A percentile compares a stretch with the other conserved stretches of the same genome.
Conservation (phyloP, 2,113 vertebrate genomes). For the Heliornis fulica region DNA sequence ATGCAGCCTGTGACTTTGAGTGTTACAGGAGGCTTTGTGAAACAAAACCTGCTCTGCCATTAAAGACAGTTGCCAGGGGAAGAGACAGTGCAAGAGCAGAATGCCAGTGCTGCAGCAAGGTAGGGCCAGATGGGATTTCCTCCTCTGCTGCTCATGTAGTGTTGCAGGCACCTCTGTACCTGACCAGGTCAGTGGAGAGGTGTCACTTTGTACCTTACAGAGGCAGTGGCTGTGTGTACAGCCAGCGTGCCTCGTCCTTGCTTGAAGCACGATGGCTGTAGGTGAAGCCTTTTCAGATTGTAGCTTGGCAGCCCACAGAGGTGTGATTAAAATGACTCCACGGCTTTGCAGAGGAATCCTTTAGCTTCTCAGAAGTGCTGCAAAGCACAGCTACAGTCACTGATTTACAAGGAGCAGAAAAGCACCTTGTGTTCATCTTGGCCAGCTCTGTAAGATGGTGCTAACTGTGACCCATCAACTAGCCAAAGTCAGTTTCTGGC, state of each 20-base stretch:
- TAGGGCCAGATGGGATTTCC: not conserved
- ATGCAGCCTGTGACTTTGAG: no score
- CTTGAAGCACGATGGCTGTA: not conserved
- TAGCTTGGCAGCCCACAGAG: not conserved
- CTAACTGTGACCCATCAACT: not conserved
- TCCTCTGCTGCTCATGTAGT: fast-evolving
- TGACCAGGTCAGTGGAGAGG: not conserved
- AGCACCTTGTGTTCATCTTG: not conserved
- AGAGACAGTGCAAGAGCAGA: not conserved
- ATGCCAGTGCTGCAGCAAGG: not conserved
- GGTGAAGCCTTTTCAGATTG: not conserved
- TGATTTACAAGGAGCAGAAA: not conserved
- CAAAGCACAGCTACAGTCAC: not conserved
- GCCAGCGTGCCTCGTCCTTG: fast-evolving
- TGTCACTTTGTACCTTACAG: not conserved
- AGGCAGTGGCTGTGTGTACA: no score
- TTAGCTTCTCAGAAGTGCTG: not conserved
- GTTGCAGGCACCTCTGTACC: not conserved
- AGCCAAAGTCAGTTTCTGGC: not conserved
- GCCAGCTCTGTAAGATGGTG: no score
- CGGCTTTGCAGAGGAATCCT: not conserved
- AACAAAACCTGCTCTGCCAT: not conserved
- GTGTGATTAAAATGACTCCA: not conserved
- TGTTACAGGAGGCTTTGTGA: not conserved
- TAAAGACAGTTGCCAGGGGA: not conserved